Evolutionary conservation across 2,888 invertebrate species (phyloP), one percentile per base, ranked within the genome.

Genomic region (Flabesymbios commensalis): DNA sequence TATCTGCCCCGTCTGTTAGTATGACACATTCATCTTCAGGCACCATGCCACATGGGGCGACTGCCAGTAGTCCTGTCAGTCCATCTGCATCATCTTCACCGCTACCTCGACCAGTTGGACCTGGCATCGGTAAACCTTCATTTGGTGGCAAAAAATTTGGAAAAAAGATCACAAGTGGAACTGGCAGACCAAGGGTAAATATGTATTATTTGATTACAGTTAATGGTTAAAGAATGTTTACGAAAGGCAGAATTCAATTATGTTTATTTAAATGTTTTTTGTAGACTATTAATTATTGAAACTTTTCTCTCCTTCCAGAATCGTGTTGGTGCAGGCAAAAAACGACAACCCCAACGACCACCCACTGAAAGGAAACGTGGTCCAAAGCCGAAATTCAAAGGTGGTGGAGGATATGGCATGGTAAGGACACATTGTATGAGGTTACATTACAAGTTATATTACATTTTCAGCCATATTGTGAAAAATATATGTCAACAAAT

Each of bases 161-260:
- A 48, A 78, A 78, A 66, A 78, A 75, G 61, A 65, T 78, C 48
- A 74, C 74, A n/a, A n/a, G n/a, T n/a, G n/a, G n/a, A n/a, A n/a
- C n/a, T n/a, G n/a, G n/a, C n/a, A n/a, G n/a, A n/a, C n/a, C n/a
- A n/a, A n/a, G n/a, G n/a, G n/a, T n/a, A n/a, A n/a, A n/a, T n/a
- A n/a, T n/a, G n/a, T n/a, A n/a, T n/a, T n/a, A n/a, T n/a, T n/a
- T n/a, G n/a, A n/a, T n/a, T n/a, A n/a, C n/a, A n/a, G n/a, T n/a
- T n/a, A n/a, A n/a, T n/a, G n/a, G n/a, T n/a, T n/a, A n/a, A n/a
- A n/a, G n/a, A n/a, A n/a, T n/a, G n/a, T n/a, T n/a, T n/a, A n/a
- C n/a, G n/a, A n/a, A n/a, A n/a, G n/a, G n/a, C n/a, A n/a, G n/a
- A n/a, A n/a, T n/a, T n/a, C n/a, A n/a, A n/a, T n/a, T 49, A 29